A percentile compares a stretch with the other conserved stretches of the same genome.
phyloP scores from a whole-genome alignment of 1,140 invertebrate species.

The Papilio helenus region DNA sequence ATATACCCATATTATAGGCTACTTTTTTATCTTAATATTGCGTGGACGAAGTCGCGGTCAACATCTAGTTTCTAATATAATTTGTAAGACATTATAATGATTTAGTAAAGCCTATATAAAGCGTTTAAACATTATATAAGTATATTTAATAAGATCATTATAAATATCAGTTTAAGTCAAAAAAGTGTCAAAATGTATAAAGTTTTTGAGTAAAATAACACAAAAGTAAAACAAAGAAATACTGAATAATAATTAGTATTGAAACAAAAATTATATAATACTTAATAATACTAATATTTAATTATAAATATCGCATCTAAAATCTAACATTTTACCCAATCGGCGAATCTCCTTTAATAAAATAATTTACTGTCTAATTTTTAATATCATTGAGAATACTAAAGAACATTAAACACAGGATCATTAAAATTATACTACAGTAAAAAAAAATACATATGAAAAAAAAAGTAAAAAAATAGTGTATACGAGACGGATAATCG shows the following conservation, averaged over 20 bases:
- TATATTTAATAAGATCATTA: no score
- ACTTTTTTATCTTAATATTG: no score
- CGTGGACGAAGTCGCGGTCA: no score
- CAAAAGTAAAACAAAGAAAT: background rate
- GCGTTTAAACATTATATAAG: no score
- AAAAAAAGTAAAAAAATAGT: background rate
- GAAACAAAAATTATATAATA: background rate
- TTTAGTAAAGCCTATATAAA: no score
- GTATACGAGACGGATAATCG: slow-evolving; percentile 37
- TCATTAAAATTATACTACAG: background rate
- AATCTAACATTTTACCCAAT: background rate
- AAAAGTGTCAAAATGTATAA: no score
- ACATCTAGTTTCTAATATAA: no score
- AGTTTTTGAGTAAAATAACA: no score
- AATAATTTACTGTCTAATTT: slow-evolving; percentile 16
- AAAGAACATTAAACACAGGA: background rate
- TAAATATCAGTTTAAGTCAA: no score
- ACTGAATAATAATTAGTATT: background rate
- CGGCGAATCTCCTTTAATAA: background rate
- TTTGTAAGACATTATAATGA: no score
- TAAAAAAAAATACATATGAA: background rate
- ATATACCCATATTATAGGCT: no score
- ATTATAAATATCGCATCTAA: background rate
- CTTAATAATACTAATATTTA: background rate
- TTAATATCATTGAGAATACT: background rate